These are phyloP conservation scores for Mycalesis mineus DNA, from an alignment of 2,888 invertebrate species.

Conservation along the genomic window DNA sequence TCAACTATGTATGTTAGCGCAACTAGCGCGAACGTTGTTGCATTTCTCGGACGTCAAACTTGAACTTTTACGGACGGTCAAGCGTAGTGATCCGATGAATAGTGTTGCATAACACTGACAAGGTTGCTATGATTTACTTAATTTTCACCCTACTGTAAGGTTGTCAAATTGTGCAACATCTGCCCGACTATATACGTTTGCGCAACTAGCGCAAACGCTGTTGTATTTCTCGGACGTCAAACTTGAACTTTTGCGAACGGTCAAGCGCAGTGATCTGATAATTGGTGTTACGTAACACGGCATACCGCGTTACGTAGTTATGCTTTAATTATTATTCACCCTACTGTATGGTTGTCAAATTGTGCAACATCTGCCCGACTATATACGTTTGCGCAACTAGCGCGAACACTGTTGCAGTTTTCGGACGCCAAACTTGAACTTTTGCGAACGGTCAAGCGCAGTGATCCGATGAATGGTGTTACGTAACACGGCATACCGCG, in stretches of 20 bases:
- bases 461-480: slow-evolving; percentile 30
- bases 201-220: slow-evolving; percentile 42
- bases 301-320: neutral
- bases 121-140: neutral
- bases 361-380: slow-evolving; percentile 32
- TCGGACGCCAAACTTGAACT: slow-evolving; percentile 58
- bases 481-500: slow-evolving; percentile 7
- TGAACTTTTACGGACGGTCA: slow-evolving; percentile 62
- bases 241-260: slow-evolving; percentile 61
- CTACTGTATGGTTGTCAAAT: slow-evolving; percentile 15
- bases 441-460: slow-evolving; percentile 58
- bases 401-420: slow-evolving; percentile 31
- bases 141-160: slow-evolving; percentile 12
- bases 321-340: neutral
- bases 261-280: slow-evolving; percentile 52
- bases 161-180: slow-evolving; percentile 26
- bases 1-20: slow-evolving; percentile 46
- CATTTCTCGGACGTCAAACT: slow-evolving; percentile 44
- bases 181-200: slow-evolving; percentile 42
- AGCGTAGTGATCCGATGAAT: slow-evolving; percentile 44
- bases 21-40: slow-evolving; percentile 38
- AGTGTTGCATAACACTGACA: slow-evolving; percentile 7
- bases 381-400: slow-evolving; percentile 52
- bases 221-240: slow-evolving; percentile 36
- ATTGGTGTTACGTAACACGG: slow-evolving; percentile 10